Base-by-base conservation (phyloP, 2,888 invertebrate genomes). In the Malacosoma neustria region DNA sequence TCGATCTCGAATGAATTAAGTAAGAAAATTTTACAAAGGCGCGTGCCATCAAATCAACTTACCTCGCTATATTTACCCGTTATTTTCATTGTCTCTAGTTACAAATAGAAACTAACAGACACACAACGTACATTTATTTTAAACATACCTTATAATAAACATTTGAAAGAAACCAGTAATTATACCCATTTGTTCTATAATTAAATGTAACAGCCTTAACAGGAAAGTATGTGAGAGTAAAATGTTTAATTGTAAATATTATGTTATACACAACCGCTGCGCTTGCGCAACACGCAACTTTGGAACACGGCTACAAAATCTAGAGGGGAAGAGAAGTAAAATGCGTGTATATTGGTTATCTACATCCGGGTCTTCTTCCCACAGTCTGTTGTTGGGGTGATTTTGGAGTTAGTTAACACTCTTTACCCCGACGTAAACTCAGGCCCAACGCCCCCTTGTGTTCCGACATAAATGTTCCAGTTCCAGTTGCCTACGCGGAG, bases 181-280 rank as follows among this genome's bases (percentile, higher is more conserved):
- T 64, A 69, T 57, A 63, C 67, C 71, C 59, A 56, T 64, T 66
- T 46, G 42, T 51, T 47, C 66, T 66, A 67, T 67, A 73, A 74
- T 73, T 76, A 72, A 58, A 43, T 43, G 51, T 55, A 50, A 53
- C 54, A 70, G 63, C 43, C 42, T 51, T 55, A 50, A 53, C 54
- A 70, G 63, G 72, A 74, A 73, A 76, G 70, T 69, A 70, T 66
- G 74, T 71, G 72, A 73, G 73, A 77, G 73, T 70, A 71, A 77
- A 75, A 74, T 69, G 65, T 72, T 68, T 73, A 72, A 72, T 72
- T 72, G 65, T 73, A 60, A 69, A n/a, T n/a, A n/a, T n/a, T 68
- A 71, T 63, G 62, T 58, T 63, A 60, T 57, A 55, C 60, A 41
- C 29, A 40, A 49, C 50, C 51, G 46, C 48, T 57, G 64, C 67